A percentile compares a stretch with the other conserved stretches of the same genome.
Evolutionary conservation across 2,113 vertebrate species (phyloP).

Genomic region (Pluvialis apricaria): DNA sequence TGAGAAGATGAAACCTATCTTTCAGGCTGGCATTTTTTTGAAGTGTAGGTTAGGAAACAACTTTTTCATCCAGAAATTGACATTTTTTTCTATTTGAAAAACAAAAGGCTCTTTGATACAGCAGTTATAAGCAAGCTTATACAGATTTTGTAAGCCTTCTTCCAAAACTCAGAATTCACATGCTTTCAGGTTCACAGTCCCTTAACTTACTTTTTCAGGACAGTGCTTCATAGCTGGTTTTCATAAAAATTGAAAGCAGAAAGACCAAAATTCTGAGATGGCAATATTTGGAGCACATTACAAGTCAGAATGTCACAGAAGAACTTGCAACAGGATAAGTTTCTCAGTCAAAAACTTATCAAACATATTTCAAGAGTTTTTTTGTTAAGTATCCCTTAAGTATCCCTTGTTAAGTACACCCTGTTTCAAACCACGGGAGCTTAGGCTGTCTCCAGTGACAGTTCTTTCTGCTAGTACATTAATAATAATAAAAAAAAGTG

Average conservation of each 20-base stretch:
- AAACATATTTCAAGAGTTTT: background rate
- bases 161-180: background rate
- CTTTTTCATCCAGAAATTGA: background rate
- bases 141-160: background rate
- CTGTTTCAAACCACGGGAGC: background rate
- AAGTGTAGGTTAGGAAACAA: background rate
- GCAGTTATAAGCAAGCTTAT: background rate
- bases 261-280: background rate
- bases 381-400: background rate
- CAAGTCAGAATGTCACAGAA: background rate
- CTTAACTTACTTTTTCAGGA: background rate
- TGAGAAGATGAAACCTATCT: background rate
- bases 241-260: background rate
- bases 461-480: background rate
- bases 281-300: background rate
- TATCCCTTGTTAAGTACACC: too few relatives aligned
- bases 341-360: background rate
- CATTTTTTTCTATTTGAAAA: background rate
- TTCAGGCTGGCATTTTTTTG: background rate
- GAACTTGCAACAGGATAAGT: background rate
- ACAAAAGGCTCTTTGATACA: background rate
- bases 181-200: background rate
- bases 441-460: background rate
- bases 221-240: background rate
- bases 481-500: background rate